Evolutionary conservation across 2,888 invertebrate genomes (phyloP), one percentile per base, ranked within the genome.

Genomic region (Drosophila quinaria): DNA sequence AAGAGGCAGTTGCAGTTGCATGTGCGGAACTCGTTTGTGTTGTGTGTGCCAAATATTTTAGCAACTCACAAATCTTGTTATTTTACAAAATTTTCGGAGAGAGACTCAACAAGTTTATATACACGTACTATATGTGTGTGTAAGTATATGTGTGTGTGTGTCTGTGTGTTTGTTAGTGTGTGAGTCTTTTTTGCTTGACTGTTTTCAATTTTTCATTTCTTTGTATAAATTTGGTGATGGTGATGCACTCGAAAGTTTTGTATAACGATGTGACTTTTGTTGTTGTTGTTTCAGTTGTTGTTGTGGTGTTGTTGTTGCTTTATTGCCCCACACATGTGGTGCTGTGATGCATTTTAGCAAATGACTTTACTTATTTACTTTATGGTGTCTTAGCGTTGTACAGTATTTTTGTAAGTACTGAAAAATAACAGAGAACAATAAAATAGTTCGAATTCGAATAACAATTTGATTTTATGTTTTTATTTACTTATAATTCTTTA

Each of bases 331-430:
- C 78, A 82, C 77, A 86, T 86, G 74, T 81, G 61, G 10, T 55
- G 41, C 41, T 70, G 66, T 31, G 60, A 33, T 73, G 74, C 68
- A 66, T 87, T 90, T 88, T 80, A 78, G 83, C 90, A 91, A 91
- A 91, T 89, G 90, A 91, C 91, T 91, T 91, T 83, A 91, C 88
- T 81, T 78, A 74, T 74, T 74, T 71, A 75, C 72, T 75, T 76
- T 51, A 66, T 37, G 25, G 25, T 1, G 25, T 25, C 25, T 25
- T 6, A 1, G 1, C 6, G 1, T n/a, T 37, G 13, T 37, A 1
- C 6, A n/a, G n/a, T 37, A 37, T 37, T n/a, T 37, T 37, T 37
- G n/a, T 37, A 0, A 6, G n/a, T 2, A 37, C 13, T n/a, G n/a
- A 13, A 37, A 37, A n/a, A 6, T 6, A 6, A n/a, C n/a, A 6